Conservation (phyloP, 2,113 vertebrate species). For the Todiramphus saurophagus region DNA sequence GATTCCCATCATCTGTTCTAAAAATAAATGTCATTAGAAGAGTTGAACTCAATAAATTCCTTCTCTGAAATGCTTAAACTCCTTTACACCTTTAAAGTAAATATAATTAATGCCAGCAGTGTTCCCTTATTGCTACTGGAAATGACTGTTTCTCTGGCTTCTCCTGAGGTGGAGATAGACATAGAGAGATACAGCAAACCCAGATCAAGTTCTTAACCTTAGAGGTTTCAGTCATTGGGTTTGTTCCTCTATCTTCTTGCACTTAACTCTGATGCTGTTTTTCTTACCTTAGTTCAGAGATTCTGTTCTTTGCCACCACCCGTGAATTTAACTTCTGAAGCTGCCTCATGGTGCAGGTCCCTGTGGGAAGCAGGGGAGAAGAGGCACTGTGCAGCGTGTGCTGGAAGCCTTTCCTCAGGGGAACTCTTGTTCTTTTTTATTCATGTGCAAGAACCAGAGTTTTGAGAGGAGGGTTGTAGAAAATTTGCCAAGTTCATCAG, state of each 20-base stretch:
- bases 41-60: neutral
- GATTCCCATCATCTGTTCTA: neutral
- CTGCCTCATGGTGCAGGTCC: neutral
- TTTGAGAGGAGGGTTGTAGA: neutral
- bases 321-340: neutral
- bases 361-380: neutral
- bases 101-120: neutral
- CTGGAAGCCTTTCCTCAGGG: neutral
- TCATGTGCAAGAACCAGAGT: fast-evolving
- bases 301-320: neutral
- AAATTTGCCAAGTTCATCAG: neutral
- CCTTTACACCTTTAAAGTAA: neutral
- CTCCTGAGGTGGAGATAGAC: neutral
- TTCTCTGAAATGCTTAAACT: neutral
- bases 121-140: neutral
- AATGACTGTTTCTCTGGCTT: neutral
- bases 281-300: neutral
- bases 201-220: neutral
- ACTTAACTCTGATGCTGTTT: fast-evolving
- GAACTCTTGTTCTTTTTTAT: neutral
- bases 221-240: neutral
- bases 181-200: neutral
- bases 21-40: neutral
- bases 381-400: neutral
- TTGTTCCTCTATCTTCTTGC: neutral